Conservation (phyloP, 1,140 invertebrate species). For the Spodoptera frugiperda region DNA sequence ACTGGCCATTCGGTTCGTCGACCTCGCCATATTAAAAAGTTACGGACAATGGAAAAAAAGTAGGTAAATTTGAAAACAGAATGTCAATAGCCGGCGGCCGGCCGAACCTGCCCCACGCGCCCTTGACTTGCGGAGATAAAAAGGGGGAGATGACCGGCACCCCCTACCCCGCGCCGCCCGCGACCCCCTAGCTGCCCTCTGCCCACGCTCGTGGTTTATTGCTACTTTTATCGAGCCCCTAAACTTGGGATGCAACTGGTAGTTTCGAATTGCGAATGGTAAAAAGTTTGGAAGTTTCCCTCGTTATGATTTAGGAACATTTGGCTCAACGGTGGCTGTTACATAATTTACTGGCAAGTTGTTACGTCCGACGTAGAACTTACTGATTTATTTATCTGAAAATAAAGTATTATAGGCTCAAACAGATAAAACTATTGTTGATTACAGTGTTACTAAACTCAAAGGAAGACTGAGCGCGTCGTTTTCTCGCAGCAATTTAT, state of each 20-base stretch:
- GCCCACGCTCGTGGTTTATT: constrained; percentile 61
- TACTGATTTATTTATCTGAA: too few species aligned
- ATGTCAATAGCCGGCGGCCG: constrained; percentile 84
- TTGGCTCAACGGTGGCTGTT: background rate
- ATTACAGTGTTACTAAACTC: too few species aligned
- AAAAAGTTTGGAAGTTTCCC: constrained; percentile 24
- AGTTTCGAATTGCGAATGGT: constrained; percentile 46
- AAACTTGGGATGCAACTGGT: constrained; percentile 63
- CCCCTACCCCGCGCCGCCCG: constrained; percentile 40
- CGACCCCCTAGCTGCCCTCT: constrained; percentile 59
- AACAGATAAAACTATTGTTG: too few species aligned
- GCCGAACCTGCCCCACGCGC: constrained; percentile 84
- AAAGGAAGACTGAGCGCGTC: too few species aligned
- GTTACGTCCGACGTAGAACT: background rate
- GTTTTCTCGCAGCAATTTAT: too few species aligned
- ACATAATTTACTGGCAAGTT: background rate
- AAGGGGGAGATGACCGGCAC: constrained; percentile 77
- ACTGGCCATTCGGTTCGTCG: constrained; percentile 72
- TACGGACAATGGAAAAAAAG: constrained; percentile 81
- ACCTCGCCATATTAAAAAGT: constrained; percentile 81
- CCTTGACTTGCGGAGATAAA: constrained; percentile 83
- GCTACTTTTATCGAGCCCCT: constrained; percentile 63
- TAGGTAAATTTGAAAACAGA: constrained; percentile 84
- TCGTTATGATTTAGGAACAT: constrained; percentile 35
- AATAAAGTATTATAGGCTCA: too few species aligned